A percentile compares a stretch with the other conserved stretches of the same genome.
These are phyloP conservation scores for Phthorimaea operculella DNA, from an alignment of 1,140 invertebrate species.

Conservation along the genomic window DNA sequence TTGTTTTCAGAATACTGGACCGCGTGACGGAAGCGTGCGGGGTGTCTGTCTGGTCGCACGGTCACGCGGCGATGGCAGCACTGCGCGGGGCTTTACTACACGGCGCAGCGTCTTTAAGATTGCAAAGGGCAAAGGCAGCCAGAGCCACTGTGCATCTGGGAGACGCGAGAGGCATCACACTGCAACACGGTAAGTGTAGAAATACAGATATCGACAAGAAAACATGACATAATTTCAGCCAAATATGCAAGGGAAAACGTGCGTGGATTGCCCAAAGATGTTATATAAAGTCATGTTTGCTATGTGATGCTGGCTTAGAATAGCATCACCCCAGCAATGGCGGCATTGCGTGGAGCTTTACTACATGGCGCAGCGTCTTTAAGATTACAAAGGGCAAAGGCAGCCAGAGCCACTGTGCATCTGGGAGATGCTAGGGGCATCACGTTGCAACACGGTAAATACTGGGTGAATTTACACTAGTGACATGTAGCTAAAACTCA, in stretches of 20 bases:
- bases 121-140: conserved; percentile 29
- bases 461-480: too few species aligned
- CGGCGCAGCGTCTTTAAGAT: conserved; percentile 24
- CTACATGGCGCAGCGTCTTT: conserved; percentile 24
- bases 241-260: too few species aligned
- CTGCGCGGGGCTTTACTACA: conserved; percentile 26
- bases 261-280: too few species aligned
- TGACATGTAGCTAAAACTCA: too few species aligned
- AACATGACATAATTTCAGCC: too few species aligned
- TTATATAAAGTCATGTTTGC: too few species aligned
- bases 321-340: too few species aligned
- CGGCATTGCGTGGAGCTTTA: conserved; percentile 28
- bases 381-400: conserved; percentile 30
- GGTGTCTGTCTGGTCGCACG: conserved; percentile 33
- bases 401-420: conserved; percentile 18
- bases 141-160: conserved; percentile 20
- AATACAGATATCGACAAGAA: too few species aligned
- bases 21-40: conserved; percentile 41
- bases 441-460: conserved; percentile 26
- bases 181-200: conserved; percentile 22
- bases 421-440: conserved; percentile 22
- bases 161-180: conserved; percentile 23
- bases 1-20: conserved; percentile 43
- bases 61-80: conserved; percentile 24
- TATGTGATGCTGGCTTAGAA: too few species aligned